Conservation (phyloP, 2,113 vertebrate genomes). For the Syngnathus floridae region DNA sequence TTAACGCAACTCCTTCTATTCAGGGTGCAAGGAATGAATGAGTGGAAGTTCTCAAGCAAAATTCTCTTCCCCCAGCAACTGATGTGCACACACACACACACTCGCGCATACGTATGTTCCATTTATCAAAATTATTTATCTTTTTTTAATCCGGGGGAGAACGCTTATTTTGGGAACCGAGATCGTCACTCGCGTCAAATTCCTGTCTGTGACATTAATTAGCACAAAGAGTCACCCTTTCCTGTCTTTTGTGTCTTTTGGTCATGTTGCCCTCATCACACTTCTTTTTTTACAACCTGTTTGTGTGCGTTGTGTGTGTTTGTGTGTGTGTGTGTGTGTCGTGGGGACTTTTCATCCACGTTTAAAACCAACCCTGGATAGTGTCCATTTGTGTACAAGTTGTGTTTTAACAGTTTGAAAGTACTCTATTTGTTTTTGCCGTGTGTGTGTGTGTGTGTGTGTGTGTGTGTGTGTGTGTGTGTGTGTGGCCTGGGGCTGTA, state of each 20-base stretch:
- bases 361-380: constrained; percentile 19
- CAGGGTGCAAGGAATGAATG: constrained; percentile 45
- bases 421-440: constrained; percentile 26
- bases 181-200: constrained; percentile 35
- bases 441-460: constrained; percentile 32
- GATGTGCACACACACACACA: constrained; percentile 17
- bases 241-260: constrained; percentile 6
- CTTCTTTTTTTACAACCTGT: constrained; percentile 20
- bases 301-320: constrained; percentile 16
- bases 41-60: constrained; percentile 51
- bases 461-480: constrained; percentile 25
- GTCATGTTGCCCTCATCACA: constrained; percentile 29
- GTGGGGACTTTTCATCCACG: constrained; percentile 18
- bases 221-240: constrained; percentile 19
- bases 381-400: constrained; percentile 18
- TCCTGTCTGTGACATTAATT: constrained; percentile 39
- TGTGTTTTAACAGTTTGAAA: constrained; percentile 24
- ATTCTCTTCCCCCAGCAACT: constrained; percentile 63
- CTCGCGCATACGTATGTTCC: constrained; percentile 11
- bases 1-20: not conserved
- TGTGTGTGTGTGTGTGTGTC: constrained; percentile 18
- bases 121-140: constrained; percentile 11
- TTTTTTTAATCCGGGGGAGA: not conserved
- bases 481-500: no score
- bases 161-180: not conserved